Conservation (phyloP, 2,888 invertebrate species). For the Alcis repandata region DNA sequence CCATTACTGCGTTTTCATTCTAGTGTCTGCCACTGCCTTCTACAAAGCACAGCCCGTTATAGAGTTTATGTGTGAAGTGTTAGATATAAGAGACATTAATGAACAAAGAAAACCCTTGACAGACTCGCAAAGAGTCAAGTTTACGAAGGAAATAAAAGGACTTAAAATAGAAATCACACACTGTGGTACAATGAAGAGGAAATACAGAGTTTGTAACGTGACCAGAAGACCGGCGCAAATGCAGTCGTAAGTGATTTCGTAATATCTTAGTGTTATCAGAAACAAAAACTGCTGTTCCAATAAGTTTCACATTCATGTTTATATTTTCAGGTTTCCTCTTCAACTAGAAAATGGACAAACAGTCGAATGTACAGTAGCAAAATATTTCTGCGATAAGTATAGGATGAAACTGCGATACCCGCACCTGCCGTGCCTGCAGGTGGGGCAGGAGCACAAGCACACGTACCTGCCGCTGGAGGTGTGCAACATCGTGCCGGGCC, state of each 20-base stretch:
- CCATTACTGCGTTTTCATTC: slow-evolving; percentile 42
- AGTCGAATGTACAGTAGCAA: slow-evolving; percentile 99
- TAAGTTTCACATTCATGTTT: background rate
- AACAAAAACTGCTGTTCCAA: background rate
- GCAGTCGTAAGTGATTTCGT: slow-evolving; percentile 94
- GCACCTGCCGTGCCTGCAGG: slow-evolving; percentile 99
- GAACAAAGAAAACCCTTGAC: slow-evolving; percentile 98
- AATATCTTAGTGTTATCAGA: background rate
- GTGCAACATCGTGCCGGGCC: slow-evolving; percentile 99
- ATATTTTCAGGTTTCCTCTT: slow-evolving; percentile 93
- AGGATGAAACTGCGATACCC: slow-evolving; percentile 99
- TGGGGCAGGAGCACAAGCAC: slow-evolving; percentile 99
- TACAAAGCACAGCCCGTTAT: slow-evolving; percentile 99
- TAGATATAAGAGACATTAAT: slow-evolving; percentile 98
- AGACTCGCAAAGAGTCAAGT: slow-evolving; percentile 99
- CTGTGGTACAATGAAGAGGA: slow-evolving; percentile 99
- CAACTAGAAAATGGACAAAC: slow-evolving; percentile 99
- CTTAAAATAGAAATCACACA: slow-evolving; percentile 99
- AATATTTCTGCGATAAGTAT: slow-evolving; percentile 99
- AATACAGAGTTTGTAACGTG: slow-evolving; percentile 99
- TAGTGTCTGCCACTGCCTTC: slow-evolving; percentile 99
- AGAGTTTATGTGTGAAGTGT: slow-evolving; percentile 99
- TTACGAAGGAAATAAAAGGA: slow-evolving; percentile 99
- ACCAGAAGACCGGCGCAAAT: slow-evolving; percentile 99
- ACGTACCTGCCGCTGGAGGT: slow-evolving; percentile 99